Base-by-base conservation (phyloP, 2,888 invertebrate species). In the Nesidiocoris tenuis region DNA sequence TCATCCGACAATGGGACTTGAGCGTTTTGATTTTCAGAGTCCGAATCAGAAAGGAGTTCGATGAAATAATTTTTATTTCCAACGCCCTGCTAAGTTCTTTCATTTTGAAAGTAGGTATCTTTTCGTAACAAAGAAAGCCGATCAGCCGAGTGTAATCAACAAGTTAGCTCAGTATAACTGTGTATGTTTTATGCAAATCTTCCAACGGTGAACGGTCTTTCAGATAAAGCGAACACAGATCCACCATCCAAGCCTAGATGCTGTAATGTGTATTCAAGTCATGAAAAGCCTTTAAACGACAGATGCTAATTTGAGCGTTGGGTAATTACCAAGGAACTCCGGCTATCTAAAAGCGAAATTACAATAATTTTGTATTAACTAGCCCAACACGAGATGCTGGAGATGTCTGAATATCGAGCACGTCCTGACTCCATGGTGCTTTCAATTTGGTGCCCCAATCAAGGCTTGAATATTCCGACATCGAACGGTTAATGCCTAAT, bases 211-310 rank as follows among this genome's bases (percentile, higher is more conserved):
- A 21, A 67, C 56, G 54, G 67, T 39, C 67, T 56, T 65, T 16
- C 55, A 67, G 67, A 67, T 67, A 67, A 54, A 67, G 55, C 54
- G 67, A 67, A 67, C 67, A 65, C 65, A 22, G 25, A 22, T 12
- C 39, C 39, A 39, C 5, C 39, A 39, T 39, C 39, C 5, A 3
- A 39, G 39, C 12, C 39, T n/a, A n/a, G n/a, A n/a, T n/a, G n/a
- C n/a, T 12, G 39, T 67, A 67, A 67, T 67, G 67, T 55, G 39
- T 67, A 67, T 67, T 56, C 67, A 67, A 67, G 55, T 67, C 67
- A 67, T 67, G 67, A 56, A 39, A 39, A 22, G 54, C 54, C 67
- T 56, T 55, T 67, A 19, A 67, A 67, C 67, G 55, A 22, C 67
- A 22, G 67, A 67, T 67, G 67, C 67, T 67, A 67, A 67, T 67